Conservation (phyloP, 1,140 invertebrate genomes). For the Megalopta genalis region DNA sequence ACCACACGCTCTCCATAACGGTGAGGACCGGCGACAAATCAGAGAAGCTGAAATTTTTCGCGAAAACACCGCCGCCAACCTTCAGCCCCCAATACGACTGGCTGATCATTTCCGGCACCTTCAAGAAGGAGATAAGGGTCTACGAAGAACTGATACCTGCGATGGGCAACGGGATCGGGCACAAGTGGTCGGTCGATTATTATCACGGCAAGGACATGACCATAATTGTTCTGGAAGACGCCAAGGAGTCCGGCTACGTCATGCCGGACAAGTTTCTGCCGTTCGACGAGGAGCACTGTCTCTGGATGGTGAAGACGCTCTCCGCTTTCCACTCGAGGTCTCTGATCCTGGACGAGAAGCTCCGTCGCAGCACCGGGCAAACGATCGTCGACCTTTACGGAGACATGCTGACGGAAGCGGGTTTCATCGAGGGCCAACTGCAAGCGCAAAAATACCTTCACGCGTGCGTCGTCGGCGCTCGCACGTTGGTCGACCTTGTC, state of each 20-base stretch:
- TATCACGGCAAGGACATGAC: slow-evolving; percentile 75
- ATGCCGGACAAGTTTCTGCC: slow-evolving; percentile 78
- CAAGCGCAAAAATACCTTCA: neutral
- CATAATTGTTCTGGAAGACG: slow-evolving; percentile 80
- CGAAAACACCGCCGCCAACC: slow-evolving; percentile 76
- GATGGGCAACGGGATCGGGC: slow-evolving; percentile 65
- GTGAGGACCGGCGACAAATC: slow-evolving; percentile 27
- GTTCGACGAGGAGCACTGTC: slow-evolving; percentile 79
- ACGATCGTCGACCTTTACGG: slow-evolving; percentile 75
- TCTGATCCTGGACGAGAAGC: slow-evolving; percentile 79
- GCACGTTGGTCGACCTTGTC: slow-evolving; percentile 32
- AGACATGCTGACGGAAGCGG: slow-evolving; percentile 74
- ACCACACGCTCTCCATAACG: slow-evolving; percentile 45
- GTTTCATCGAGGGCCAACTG: slow-evolving; percentile 12
- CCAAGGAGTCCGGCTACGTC: slow-evolving; percentile 76
- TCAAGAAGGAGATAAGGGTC: slow-evolving; percentile 80
- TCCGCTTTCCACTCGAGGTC: slow-evolving; percentile 82
- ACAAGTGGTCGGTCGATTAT: slow-evolving; percentile 74
- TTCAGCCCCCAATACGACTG: slow-evolving; percentile 73
- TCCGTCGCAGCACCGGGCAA: slow-evolving; percentile 59
- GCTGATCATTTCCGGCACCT: slow-evolving; percentile 75
- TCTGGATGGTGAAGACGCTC: slow-evolving; percentile 77
- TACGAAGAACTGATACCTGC: slow-evolving; percentile 77
- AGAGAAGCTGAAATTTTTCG: slow-evolving; percentile 74
- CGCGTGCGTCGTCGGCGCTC: slow-evolving; percentile 5